These are phyloP conservation scores for Melospiza melodia DNA, from an alignment of 2,113 vertebrate genomes.

Conservation along the genomic window DNA sequence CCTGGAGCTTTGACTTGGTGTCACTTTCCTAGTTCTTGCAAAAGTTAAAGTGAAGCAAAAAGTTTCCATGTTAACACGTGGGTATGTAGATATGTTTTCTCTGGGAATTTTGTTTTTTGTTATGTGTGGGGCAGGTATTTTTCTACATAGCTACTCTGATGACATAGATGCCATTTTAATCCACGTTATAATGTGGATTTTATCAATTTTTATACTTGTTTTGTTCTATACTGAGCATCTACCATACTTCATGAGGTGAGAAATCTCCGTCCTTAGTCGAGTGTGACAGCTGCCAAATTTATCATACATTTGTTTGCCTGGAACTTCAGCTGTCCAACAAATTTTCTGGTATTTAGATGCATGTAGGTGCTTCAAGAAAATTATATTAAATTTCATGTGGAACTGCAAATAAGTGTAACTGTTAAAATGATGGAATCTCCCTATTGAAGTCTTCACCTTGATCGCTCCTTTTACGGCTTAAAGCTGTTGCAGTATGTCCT, in stretches of 20 bases:
- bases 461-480: neutral
- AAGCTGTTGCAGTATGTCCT: neutral
- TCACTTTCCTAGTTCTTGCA: neutral
- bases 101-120: neutral
- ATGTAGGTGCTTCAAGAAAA: neutral
- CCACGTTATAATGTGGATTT: neutral
- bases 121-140: neutral
- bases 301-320: neutral
- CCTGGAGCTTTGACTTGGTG: neutral
- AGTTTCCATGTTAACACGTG: fast-evolving
- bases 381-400: neutral
- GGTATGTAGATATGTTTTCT: neutral
- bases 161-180: neutral
- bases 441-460: neutral
- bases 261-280: neutral
- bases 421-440: neutral
- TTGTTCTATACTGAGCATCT: neutral
- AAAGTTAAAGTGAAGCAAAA: neutral
- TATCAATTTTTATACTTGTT: fast-evolving
- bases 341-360: neutral
- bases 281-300: neutral
- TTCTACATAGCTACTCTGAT: neutral
- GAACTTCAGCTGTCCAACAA: neutral
- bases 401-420: neutral
- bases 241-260: neutral